Conservation (phyloP, 2,797 vertebrate species). For the Hapalemur alaotrensis region DNA sequence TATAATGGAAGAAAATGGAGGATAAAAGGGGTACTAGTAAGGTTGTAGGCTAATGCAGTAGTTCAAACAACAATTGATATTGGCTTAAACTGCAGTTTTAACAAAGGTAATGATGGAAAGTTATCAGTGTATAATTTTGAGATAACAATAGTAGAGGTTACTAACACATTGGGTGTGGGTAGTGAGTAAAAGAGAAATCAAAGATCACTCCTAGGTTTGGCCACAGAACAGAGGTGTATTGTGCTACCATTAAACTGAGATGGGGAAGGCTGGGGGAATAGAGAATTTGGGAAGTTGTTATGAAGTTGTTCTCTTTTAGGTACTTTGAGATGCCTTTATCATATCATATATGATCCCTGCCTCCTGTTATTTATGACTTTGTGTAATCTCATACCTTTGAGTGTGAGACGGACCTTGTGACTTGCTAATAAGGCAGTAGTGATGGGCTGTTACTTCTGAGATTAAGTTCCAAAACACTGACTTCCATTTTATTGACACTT, state of each 20-base stretch:
- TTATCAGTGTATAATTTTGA: neutral
- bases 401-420: neutral
- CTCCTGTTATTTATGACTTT: neutral
- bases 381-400: neutral
- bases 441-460: neutral
- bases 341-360: neutral
- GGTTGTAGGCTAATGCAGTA: neutral
- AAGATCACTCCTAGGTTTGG: neutral
- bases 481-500: neutral
- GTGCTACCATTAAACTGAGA: neutral
- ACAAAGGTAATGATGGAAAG: neutral
- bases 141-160: neutral
- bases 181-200: neutral
- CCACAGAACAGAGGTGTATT: neutral
- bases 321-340: neutral
- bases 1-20: neutral
- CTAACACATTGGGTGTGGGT: neutral
- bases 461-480: neutral
- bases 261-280: neutral
- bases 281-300: neutral
- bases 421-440: neutral
- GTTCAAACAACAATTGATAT: neutral
- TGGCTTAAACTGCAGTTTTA: neutral
- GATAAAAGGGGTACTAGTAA: neutral
- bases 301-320: neutral